A percentile compares a stretch with the other conserved stretches of the same genome.
phyloP scores from a whole-genome alignment of 2,888 invertebrate genomes.

The Rutpela maculata region DNA sequence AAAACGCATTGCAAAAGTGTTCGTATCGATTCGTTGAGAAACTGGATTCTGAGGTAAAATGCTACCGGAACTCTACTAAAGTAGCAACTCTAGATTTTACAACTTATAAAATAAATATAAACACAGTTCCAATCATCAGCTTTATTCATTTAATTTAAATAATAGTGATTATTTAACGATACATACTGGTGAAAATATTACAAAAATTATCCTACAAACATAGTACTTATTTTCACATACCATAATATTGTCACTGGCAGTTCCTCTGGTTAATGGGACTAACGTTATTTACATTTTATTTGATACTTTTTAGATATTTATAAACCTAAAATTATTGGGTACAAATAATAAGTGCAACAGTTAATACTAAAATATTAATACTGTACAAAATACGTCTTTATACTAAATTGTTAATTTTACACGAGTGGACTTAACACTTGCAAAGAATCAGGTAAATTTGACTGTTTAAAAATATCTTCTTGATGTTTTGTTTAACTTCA shows the following conservation, averaged over 20 bases:
- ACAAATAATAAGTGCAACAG: constrained; percentile 37
- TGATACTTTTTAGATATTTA: constrained; percentile 27
- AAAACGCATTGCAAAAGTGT: no score
- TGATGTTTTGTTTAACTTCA: not conserved
- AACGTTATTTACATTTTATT: constrained; percentile 57
- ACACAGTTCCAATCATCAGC: not conserved
- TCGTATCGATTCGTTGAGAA: no score
- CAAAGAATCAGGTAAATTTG: not conserved
- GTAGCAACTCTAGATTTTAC: no score
- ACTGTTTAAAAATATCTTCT: not conserved
- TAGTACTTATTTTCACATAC: constrained; percentile 42
- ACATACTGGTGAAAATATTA: constrained; percentile 40
- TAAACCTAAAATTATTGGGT: constrained; percentile 30
- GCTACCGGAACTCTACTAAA: no score
- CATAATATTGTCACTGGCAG: constrained; percentile 47
- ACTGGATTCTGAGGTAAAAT: no score
- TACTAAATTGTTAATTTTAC: constrained; percentile 12
- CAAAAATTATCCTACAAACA: constrained; percentile 33
- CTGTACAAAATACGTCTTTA: constrained; percentile 42
- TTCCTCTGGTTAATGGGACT: constrained; percentile 45
- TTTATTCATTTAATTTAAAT: constrained; percentile 17
- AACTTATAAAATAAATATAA: not conserved
- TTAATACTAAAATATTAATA: constrained; percentile 46
- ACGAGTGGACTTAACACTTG: constrained; percentile 8
- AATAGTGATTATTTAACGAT: constrained; percentile 31